Evolutionary conservation across 2,113 vertebrate genomes (phyloP).

Genomic region (Austrofundulus limnaeus): DNA sequence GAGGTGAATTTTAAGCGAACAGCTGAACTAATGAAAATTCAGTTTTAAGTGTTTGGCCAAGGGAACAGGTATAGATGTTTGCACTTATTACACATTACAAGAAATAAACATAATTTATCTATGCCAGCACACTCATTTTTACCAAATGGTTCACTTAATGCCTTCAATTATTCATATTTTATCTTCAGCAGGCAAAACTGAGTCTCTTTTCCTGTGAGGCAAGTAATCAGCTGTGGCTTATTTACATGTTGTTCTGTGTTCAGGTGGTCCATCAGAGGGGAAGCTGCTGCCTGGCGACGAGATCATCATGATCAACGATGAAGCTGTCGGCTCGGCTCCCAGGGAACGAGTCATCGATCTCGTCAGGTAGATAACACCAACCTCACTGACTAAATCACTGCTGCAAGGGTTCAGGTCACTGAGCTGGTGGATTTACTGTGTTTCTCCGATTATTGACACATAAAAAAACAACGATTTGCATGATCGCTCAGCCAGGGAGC

Average conservation of each 20-base stretch:
- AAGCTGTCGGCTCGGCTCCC: slow-evolving; percentile 90
- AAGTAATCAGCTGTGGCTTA: not conserved
- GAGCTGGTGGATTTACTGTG: not conserved
- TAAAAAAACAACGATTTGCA: not conserved
- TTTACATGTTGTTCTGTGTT: slow-evolving; percentile 11
- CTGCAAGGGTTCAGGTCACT: not conserved
- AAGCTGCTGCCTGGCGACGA: slow-evolving; percentile 95
- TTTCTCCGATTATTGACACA: not conserved
- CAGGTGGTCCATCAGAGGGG: slow-evolving; percentile 95
- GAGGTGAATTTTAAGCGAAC: slow-evolving; percentile 33
- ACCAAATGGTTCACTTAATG: not conserved
- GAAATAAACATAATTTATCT: slow-evolving; percentile 1
- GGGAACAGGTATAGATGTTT: not conserved
- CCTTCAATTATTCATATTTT: not conserved
- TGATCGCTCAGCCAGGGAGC: not conserved
- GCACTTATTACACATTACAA: slow-evolving; percentile 6
- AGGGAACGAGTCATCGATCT: slow-evolving; percentile 97
- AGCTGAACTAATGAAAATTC: slow-evolving; percentile 50
- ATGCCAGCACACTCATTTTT: not conserved
- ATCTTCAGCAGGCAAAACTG: not conserved
- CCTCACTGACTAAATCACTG: not conserved
- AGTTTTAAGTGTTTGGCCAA: slow-evolving; percentile 8
- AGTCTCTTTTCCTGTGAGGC: not conserved
- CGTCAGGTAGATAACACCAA: slow-evolving; percentile 84
- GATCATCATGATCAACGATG: slow-evolving; percentile 97